Conservation (phyloP, 2,888 invertebrate species). For the Synergus laeviventris region DNA sequence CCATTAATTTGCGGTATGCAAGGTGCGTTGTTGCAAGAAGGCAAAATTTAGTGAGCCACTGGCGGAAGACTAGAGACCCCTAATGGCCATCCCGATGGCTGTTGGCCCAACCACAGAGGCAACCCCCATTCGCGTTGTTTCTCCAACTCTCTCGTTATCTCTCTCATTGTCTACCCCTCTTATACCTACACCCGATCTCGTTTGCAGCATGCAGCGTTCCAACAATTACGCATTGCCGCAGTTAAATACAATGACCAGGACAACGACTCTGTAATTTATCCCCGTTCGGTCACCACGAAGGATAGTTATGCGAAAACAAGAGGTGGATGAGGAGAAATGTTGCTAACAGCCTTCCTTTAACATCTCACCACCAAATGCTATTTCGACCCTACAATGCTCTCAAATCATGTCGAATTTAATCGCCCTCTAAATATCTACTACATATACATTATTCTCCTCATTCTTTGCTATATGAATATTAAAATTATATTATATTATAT, state of each 20-base stretch:
- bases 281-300: conserved; percentile 58
- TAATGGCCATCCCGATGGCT: conserved; percentile 74
- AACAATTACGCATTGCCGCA: conserved; percentile 73
- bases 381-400: conserved; percentile 37
- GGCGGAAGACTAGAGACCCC: conserved; percentile 69
- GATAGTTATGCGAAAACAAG: conserved; percentile 14
- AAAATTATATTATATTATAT: too few relatives aligned
- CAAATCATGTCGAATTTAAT: conserved; percentile 52
- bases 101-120: conserved; percentile 67
- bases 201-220: conserved; percentile 62
- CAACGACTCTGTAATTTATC: conserved; percentile 73
- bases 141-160: conserved; percentile 56
- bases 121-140: conserved; percentile 52
- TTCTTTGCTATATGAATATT: not conserved
- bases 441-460: not conserved
- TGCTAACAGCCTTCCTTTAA: conserved; percentile 42
- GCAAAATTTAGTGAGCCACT: conserved; percentile 75
- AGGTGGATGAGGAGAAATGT: conserved; percentile 41
- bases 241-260: conserved; percentile 71
- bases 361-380: conserved; percentile 14
- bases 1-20: conserved; percentile 72
- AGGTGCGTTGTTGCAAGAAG: conserved; percentile 68
- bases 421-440: conserved; percentile 27
- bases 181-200: conserved; percentile 46
- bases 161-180: conserved; percentile 48